Conservation (phyloP, 2,113 vertebrate species). For the Syngnathus scovelli region DNA sequence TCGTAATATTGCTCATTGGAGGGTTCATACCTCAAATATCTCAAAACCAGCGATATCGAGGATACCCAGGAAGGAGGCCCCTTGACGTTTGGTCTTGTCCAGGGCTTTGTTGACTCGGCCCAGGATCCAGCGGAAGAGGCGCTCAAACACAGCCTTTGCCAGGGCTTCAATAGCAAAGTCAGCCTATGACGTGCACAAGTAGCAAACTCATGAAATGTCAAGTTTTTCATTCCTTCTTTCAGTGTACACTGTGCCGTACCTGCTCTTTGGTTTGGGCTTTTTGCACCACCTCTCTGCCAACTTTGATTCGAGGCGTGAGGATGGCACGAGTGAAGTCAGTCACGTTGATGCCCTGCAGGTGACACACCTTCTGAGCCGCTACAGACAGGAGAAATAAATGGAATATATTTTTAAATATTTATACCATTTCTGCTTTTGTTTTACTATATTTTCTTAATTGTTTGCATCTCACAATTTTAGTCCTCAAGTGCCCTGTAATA, state of each 20-base stretch:
- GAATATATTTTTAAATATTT: neutral
- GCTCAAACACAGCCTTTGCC: constrained; percentile 90
- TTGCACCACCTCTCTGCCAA: constrained; percentile 91
- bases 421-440: neutral
- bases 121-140: constrained; percentile 92
- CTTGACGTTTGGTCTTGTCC: constrained; percentile 91
- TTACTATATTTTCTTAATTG: neutral
- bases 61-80: constrained; percentile 94
- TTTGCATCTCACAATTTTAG: neutral
- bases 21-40: constrained; percentile 85
- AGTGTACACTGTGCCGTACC: constrained; percentile 57
- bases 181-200: constrained; percentile 66
- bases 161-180: constrained; percentile 91
- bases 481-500: neutral
- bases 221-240: neutral
- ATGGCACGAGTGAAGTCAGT: constrained; percentile 91
- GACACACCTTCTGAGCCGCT: constrained; percentile 96
- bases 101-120: constrained; percentile 88
- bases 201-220: neutral
- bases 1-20: neutral
- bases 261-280: constrained; percentile 98
- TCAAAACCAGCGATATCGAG: constrained; percentile 97
- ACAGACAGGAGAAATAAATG: neutral
- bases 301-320: constrained; percentile 93
- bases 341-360: constrained; percentile 93